Percentiles rank a stretch among this genome's conserved stretches.
Conservation (phyloP, 2,888 invertebrate species). For the Baccha elongata region DNA sequence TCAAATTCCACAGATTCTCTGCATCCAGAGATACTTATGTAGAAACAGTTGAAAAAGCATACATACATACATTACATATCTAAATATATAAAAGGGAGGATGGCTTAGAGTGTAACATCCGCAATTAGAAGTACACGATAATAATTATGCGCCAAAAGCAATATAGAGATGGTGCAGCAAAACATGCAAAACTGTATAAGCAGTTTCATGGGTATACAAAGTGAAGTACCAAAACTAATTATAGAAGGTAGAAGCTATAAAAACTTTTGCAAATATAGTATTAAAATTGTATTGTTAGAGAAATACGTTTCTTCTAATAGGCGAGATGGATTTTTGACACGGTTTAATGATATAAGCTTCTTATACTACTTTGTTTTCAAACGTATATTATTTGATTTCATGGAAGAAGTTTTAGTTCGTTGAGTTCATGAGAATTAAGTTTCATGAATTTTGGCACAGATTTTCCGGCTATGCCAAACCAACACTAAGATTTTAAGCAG, state of each 20-base stretch:
- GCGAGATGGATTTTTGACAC: conserved; percentile 8
- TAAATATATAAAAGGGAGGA: conserved; percentile 13
- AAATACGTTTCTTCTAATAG: conserved; percentile 2
- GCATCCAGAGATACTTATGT: conserved; percentile 24
- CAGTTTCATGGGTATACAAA: not conserved
- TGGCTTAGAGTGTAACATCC: conserved; percentile 61
- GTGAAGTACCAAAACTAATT: conserved; percentile 25
- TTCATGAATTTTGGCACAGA: too few species aligned
- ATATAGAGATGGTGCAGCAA: conserved; percentile 32
- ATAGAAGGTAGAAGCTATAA: conserved; percentile 25
- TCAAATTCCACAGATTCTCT: conserved; percentile 64
- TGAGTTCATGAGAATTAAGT: too few species aligned
- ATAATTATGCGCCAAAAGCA: conserved; percentile 63
- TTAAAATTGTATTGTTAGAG: conserved; percentile 2
- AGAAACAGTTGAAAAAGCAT: conserved; percentile 27
- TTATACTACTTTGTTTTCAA: too few species aligned
- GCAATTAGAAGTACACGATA: conserved; percentile 67
- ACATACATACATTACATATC: too few species aligned
- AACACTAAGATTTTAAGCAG: too few species aligned
- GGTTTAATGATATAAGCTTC: too few species aligned
- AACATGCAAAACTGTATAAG: conserved; percentile 46
- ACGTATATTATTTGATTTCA: too few species aligned
- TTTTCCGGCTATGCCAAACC: too few species aligned
- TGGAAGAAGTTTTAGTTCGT: too few species aligned
- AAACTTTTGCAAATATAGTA: conserved; percentile 7